A percentile compares a stretch with the other conserved stretches of the same genome.
phyloP scores from a whole-genome alignment of 2,797 vertebrate species.

The Sebastolobus alascanus region DNA sequence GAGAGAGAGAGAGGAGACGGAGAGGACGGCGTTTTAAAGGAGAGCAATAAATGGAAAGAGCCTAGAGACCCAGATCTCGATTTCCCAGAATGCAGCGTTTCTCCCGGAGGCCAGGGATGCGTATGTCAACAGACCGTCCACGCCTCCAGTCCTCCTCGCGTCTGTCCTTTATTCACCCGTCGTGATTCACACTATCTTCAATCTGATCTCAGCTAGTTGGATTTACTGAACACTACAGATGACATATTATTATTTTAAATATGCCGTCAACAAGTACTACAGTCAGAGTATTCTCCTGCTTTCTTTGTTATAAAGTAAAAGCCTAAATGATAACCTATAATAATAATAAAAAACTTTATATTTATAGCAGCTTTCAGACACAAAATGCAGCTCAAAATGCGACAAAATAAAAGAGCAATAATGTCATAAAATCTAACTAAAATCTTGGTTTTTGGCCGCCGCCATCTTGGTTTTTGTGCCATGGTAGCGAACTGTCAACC shows the following conservation, averaged over 20 bases:
- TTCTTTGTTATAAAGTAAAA: not conserved
- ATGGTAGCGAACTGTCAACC: no score
- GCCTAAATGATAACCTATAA: not conserved
- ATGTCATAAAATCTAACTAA: no score
- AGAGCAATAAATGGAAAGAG: conserved; percentile 15
- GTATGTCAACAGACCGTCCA: conserved; percentile 48
- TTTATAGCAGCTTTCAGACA: no score
- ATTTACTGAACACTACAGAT: not conserved
- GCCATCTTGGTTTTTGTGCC: no score
- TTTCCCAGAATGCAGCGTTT: conserved; percentile 51
- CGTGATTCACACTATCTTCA: conserved; percentile 40
- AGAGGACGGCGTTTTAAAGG: conserved; percentile 18
- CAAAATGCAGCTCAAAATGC: no score
- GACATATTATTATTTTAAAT: not conserved
- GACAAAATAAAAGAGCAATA: no score
- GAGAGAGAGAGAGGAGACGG: conserved; percentile 8
- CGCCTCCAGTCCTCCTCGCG: conserved; percentile 40
- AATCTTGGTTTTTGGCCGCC: no score
- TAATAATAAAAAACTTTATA: no score
- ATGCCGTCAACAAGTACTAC: not conserved
- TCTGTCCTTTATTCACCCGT: conserved; percentile 46
- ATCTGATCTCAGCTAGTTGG: not conserved
- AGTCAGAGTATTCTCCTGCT: not conserved
- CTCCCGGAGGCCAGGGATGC: conserved; percentile 26
- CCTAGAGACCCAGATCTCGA: not conserved